Evolutionary conservation across 2,888 invertebrate genomes (phyloP).

Genomic region (Dryococelus australis): DNA sequence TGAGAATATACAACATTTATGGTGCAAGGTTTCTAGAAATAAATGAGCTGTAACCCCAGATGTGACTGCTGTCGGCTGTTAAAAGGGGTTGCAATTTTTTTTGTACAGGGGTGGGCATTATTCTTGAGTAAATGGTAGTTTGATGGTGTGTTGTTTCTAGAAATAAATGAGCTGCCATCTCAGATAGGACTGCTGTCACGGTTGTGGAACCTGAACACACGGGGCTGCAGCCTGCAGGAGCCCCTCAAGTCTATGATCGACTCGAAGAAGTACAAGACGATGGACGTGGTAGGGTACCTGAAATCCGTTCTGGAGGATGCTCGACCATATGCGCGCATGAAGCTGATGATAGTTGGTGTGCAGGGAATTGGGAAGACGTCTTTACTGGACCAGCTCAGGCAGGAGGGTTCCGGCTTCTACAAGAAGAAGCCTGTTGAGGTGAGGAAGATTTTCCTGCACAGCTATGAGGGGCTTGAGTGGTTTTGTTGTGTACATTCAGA

Average conservation of each 20-base stretch:
- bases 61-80: constrained; percentile 80
- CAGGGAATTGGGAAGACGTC: constrained; percentile 91
- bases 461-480: background rate
- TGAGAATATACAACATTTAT: too few species aligned
- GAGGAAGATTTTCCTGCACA: constrained; percentile 41
- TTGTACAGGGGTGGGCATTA: too few species aligned
- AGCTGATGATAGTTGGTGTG: constrained; percentile 94
- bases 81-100: too few species aligned
- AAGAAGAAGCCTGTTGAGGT: constrained; percentile 75
- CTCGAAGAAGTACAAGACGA: constrained; percentile 92
- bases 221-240: constrained; percentile 87
- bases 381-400: constrained; percentile 83
- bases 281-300: constrained; percentile 93
- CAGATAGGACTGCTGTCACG: constrained; percentile 93
- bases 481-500: too few species aligned
- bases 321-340: constrained; percentile 92
- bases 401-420: constrained; percentile 80
- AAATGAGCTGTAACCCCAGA: constrained; percentile 89
- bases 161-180: constrained; percentile 88
- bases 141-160: constrained; percentile 54
- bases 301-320: constrained; percentile 90
- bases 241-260: constrained; percentile 91
- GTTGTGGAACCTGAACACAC: constrained; percentile 95
- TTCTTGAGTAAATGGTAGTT: too few species aligned
- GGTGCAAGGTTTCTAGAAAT: constrained; percentile 64